Base-by-base conservation (phyloP, 2,113 vertebrate genomes). In the Pangasianodon hypophthalmus region DNA sequence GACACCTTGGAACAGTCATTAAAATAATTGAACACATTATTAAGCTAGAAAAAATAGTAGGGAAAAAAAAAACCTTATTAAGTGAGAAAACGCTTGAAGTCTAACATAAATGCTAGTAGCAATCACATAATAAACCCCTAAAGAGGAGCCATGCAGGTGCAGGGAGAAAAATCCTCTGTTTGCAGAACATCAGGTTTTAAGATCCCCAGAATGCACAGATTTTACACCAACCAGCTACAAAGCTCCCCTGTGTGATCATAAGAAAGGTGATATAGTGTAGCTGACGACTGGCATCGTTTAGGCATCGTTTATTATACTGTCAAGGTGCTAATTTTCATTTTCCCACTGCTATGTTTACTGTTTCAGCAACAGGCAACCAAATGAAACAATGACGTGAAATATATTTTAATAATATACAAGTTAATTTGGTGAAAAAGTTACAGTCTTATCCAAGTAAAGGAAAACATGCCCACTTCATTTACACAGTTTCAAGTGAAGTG, bases 21-120 rank as follows among this genome's bases (percentile, higher is more conserved):
- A 79, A 79, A 79, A 79, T 79, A 79, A 50, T 50, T 79, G 44
- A 79, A 79, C 75, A 79, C 26, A 79, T 79, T 79, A 79, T 50
- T 79, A 48, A 50, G 24, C 8, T 50, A 50, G 4, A 79, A 79
- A 75, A 73, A 44, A 16, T 77, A 26, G 21, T 41, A 26, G 64
- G 64, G 3, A 1, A 73, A 44, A 75, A 41, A 75, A 48, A 79
- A 29, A 50, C 24, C 24, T 79, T n/a, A 29, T 79, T 79, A 79
- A 26, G 46, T 50, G 46, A 50, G 11, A 29, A 50, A 50, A 50
- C 7, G 11, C 75, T 50, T 50, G 44, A 48, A 79, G 46, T 18
- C 24, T 50, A 46, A 77, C 24, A 6, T 48, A 79, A 79, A 46
- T 6, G 24, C 75, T 29, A 79, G 44, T 6, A 50, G 26, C 46